Base-by-base conservation (phyloP, 1,140 invertebrate genomes). In the Drosophila arizonae region DNA sequence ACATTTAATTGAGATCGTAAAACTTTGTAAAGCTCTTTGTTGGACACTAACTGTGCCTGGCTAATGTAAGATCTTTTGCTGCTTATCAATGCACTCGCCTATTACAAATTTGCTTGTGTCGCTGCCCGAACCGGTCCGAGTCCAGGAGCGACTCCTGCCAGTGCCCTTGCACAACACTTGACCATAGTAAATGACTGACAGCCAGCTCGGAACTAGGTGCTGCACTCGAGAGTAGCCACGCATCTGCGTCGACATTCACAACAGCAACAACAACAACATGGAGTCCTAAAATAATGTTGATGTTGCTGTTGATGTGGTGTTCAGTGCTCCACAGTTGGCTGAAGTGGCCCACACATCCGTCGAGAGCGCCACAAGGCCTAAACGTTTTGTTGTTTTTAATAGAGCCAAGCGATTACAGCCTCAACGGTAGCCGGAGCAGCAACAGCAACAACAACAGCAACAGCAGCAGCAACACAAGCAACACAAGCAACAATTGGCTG, bases 1-100 rank as follows among this genome's bases (percentile, higher is more conserved):
- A 88, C 84, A 88, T 88, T 88, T 88, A 88, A 88, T 88, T 88
- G 84, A 88, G 84, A 88, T 88, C 84, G 85, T 88, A 88, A 88
- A 88, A 88, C 87, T 89, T 88, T 79, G 85, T 76, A 89, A 88
- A 84, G 84, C 82, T 86, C 85, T 87, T 87, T 69, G 55, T 69
- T 68, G 74, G 84, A 87, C 84, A 87, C 67, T 82, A 71, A 70
- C 66, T 78, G 78, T 63, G 60, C 33, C 74, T 60, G 56, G 81
- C 81, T 82, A 87, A 82, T 87, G 79, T 81, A 79, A 78, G 84
- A 86, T 87, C 68, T 86, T 76, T 81, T 67, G 77, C 70, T 85
- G 77, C 76, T 84, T 82, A 82, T 82, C 80, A 81, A 69, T 56
- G 74, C 79, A 54, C 76, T 72, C 65, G 70, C 62, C 65, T 70